These are phyloP conservation scores for Hydraecia micacea DNA, from an alignment of 2,888 invertebrate species.

Conservation along the genomic window DNA sequence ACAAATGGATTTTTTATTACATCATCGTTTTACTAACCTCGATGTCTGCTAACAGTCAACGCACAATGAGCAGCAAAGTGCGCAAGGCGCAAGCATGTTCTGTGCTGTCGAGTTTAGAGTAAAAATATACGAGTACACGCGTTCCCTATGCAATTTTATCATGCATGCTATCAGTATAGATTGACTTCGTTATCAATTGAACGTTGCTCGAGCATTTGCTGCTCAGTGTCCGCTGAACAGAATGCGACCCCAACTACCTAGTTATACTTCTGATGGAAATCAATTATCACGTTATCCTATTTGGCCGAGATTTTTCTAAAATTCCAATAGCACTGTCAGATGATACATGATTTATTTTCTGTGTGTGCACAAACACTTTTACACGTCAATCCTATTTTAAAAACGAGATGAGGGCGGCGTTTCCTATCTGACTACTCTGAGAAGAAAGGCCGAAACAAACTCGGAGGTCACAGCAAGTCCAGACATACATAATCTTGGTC, in stretches of 20 bases:
- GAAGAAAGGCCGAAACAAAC: too few relatives aligned
- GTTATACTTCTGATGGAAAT: background rate
- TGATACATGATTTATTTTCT: too few relatives aligned
- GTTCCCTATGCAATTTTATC: background rate
- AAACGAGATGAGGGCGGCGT: too few relatives aligned
- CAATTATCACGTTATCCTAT: background rate
- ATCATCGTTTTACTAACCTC: background rate
- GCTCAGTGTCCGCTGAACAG: background rate
- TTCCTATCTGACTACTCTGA: too few relatives aligned
- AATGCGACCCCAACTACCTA: background rate
- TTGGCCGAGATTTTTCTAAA: background rate
- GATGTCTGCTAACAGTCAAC: too few relatives aligned
- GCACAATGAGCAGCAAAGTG: background rate
- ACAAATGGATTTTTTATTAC: constrained; percentile 28
- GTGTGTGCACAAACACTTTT: too few relatives aligned
- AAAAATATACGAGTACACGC: background rate
- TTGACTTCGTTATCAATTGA: background rate
- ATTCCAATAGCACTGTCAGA: background rate
- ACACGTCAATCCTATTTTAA: too few relatives aligned
- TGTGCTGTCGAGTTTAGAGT: background rate
- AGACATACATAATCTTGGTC: too few relatives aligned
- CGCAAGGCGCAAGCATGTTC: background rate
- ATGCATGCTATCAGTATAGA: background rate
- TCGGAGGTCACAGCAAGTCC: too few relatives aligned
- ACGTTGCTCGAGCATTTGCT: background rate